Base-by-base conservation (phyloP, 37 sponge, comb jelly and placozoan species). In the Diacarnus erythraeanus region DNA sequence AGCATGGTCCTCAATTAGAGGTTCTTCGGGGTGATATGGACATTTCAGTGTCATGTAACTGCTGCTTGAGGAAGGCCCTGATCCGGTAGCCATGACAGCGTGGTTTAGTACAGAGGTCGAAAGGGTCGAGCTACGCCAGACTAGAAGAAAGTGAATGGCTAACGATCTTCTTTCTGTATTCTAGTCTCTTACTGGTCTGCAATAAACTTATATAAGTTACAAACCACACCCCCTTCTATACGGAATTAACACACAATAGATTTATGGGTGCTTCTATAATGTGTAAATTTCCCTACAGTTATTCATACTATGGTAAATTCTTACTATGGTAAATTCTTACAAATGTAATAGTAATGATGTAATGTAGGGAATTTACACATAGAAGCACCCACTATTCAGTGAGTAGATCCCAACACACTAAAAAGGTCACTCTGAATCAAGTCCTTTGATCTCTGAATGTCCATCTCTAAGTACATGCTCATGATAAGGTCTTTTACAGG, bases 1-100 rank as follows among this genome's bases (percentile, higher is more conserved):
- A 4, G 89, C 72, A 76, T 98, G 90, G 73, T 98, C 99, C 71
- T 98, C 99, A 34, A 98, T 82, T 10, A 98, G 70, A 27, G 88
- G 70, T 21, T 86, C 94, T 26, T 93, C 74, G 0, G 99, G 99
- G 64, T 98, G 99, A 38, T 88, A 41, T 20, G 90, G 96, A 82
- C 99, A 98, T 20, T 61, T 37, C 0, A 87, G 57, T 12, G 42
- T 30, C 17, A 18, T 3, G 31, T 31, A 31, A 5, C 33, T 8
- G 34, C 34, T 65, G 26, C 60, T 27, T 4, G 60, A 59, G 35
- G 66, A 65, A 65, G 66, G 66, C 27, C 66, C 66, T 18, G 33
- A 17, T 65, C 66, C 66, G 3, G 66, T 65, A 25, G 66, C 66
- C 66, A 65, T 65, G n/a, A n/a, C n/a, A n/a, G n/a, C n/a, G n/a